Conservation (phyloP, 2,113 vertebrate species). For the Pampusana beccarii region DNA sequence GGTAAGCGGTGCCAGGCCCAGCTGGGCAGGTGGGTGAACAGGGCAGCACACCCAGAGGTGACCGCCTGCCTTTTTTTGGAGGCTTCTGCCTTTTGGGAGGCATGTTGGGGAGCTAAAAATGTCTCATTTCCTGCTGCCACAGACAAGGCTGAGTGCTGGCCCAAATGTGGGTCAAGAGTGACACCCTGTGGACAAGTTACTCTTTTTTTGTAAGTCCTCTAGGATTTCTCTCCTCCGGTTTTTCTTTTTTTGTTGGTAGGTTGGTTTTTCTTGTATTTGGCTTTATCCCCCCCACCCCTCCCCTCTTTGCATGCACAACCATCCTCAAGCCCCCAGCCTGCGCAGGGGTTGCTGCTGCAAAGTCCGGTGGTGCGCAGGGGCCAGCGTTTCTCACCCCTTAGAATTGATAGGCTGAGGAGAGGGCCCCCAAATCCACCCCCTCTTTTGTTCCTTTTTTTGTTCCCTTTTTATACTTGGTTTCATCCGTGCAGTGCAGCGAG, state of each 20-base stretch:
- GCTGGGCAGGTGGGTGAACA: not conserved
- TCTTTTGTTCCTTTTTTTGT: not conserved
- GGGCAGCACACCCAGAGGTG: not conserved
- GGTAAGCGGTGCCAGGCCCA: not conserved
- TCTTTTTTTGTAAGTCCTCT: not conserved
- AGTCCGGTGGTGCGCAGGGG: not conserved
- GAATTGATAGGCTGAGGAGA: not conserved
- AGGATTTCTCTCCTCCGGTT: not conserved
- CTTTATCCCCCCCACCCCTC: not conserved
- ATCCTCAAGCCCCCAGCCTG: not conserved
- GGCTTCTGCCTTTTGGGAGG: not conserved
- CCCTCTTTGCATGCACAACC: not conserved
- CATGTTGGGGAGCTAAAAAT: not conserved
- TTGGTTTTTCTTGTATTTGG: too few relatives aligned
- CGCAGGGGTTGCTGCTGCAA: not conserved
- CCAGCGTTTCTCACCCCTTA: not conserved
- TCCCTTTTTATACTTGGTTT: not conserved
- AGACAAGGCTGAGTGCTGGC: not conserved
- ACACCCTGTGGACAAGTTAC: conserved; percentile 77
- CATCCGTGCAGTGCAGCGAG: not conserved
- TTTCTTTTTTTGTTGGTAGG: not conserved
- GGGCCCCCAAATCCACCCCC: accelerated
- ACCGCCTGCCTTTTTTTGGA: not conserved
- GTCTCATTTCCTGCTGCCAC: conserved; percentile 11
- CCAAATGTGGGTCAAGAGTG: conserved; percentile 75